A percentile compares a stretch with the other conserved stretches of the same genome.
phyloP scores from a whole-genome alignment of 2,797 vertebrate genomes.

The Notamacropus eugenii region DNA sequence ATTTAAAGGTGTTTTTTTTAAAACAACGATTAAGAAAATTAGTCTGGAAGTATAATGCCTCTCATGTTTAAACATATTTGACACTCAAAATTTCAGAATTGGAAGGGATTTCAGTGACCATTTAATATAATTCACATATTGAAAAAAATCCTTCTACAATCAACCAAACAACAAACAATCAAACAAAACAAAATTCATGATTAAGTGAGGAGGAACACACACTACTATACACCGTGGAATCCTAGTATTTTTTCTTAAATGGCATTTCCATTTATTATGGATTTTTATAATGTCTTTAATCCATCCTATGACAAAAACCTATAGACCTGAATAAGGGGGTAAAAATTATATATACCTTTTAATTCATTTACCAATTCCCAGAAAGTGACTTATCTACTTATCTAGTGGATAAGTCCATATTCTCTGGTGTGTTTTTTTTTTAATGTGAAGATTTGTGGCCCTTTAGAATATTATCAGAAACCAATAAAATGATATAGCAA shows the following conservation, averaged over 20 bases:
- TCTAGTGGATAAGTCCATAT: background rate
- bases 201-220: background rate
- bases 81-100: background rate
- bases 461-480: background rate
- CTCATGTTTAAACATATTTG: background rate
- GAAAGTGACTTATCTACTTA: background rate
- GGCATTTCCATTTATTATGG: background rate
- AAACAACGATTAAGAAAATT: background rate
- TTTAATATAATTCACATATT: background rate
- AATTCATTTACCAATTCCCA: background rate
- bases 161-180: background rate
- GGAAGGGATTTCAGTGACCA: background rate
- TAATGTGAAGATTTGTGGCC: background rate
- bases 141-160: background rate
- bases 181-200: background rate
- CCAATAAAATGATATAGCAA: background rate
- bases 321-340: background rate
- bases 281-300: background rate
- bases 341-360: background rate
- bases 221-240: background rate
- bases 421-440: background rate
- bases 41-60: background rate
- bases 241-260: background rate
- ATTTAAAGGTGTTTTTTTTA: background rate
- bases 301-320: background rate